These are phyloP conservation scores for Phragmatobia fuliginosa DNA, from an alignment of 2,888 invertebrate species.

Conservation along the genomic window DNA sequence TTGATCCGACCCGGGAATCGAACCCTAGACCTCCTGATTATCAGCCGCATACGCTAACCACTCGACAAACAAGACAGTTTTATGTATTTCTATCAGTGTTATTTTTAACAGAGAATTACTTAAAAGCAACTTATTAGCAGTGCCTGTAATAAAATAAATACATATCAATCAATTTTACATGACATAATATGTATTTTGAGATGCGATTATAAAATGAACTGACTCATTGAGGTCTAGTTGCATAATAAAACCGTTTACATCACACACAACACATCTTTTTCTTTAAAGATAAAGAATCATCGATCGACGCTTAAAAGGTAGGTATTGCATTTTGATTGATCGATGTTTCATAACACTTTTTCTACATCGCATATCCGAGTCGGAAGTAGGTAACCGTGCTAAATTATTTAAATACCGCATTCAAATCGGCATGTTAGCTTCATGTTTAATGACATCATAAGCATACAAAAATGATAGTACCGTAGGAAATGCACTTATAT, in stretches of 20 bases:
- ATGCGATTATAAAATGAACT: not conserved
- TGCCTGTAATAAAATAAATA: too few species aligned
- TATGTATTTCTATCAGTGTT: not conserved
- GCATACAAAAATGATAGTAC: constrained; percentile 47
- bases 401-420: constrained; percentile 39
- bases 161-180: not conserved
- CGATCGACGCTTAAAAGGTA: not conserved
- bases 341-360: not conserved
- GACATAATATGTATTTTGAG: not conserved
- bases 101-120: not conserved
- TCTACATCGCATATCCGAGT: constrained; percentile 33
- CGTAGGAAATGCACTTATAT: constrained; percentile 75
- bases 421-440: constrained; percentile 36
- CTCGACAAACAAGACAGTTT: too few species aligned
- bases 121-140: not conserved
- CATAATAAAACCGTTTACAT: not conserved
- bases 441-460: constrained; percentile 51
- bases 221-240: not conserved
- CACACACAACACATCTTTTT: not conserved
- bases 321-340: not conserved
- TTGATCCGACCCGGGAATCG: too few species aligned
- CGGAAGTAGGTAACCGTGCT: constrained; percentile 58
- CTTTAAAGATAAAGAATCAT: not conserved
- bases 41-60: too few species aligned
- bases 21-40: too few species aligned